phyloP scores from a whole-genome alignment of 2,113 vertebrate genomes.

The Spheniscus mendiculus region DNA sequence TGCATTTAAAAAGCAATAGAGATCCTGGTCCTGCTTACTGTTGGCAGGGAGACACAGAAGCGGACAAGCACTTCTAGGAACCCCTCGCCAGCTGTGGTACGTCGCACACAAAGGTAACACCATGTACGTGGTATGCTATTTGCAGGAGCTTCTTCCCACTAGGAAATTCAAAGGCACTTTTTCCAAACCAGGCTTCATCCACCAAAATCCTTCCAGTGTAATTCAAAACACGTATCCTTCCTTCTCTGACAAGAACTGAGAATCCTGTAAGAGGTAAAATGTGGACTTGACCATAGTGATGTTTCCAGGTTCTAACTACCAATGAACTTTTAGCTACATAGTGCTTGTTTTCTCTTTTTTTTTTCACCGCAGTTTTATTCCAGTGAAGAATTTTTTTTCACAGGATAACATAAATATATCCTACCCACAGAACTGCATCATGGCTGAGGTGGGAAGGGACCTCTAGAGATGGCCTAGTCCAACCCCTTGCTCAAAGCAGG shows the following conservation, averaged over 20 bases:
- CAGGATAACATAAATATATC: neutral
- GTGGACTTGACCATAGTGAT: fast-evolving
- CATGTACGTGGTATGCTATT: neutral
- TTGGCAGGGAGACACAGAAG: neutral
- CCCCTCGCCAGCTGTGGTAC: neutral
- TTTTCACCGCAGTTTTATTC: neutral
- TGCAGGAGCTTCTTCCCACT: neutral
- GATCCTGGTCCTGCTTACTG: neutral
- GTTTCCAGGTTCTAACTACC: neutral
- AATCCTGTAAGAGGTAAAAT: neutral
- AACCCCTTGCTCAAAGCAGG: neutral
- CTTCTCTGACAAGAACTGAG: neutral
- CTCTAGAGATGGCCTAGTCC: neutral
- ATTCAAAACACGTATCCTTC: neutral
- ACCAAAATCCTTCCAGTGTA: neutral
- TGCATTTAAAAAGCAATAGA: neutral
- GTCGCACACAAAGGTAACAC: neutral
- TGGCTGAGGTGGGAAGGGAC: neutral
- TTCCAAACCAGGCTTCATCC: no score
- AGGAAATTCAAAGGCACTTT: neutral
- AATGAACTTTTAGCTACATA: neutral
- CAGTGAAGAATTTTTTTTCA: neutral
- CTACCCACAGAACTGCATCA: neutral
- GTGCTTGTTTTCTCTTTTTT: neutral
- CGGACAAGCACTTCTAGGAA: neutral